phyloP scores from a whole-genome alignment of 2,797 vertebrate genomes.

The Carapus acus region DNA sequence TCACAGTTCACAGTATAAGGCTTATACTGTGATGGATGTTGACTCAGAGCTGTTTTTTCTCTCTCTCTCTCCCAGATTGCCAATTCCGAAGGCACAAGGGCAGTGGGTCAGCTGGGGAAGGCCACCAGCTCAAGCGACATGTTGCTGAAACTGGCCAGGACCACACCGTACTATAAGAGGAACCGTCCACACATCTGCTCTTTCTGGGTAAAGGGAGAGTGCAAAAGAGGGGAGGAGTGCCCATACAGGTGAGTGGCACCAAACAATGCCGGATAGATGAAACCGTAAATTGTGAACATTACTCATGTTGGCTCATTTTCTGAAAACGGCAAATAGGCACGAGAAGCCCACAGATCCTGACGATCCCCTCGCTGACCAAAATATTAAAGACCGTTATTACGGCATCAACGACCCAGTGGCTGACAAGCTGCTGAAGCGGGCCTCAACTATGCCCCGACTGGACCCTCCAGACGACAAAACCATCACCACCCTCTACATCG shows the following conservation, averaged over 20 bases:
- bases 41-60: too few species aligned
- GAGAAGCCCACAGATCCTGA: constrained; percentile 98
- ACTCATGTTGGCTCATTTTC: too few species aligned
- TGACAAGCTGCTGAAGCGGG: constrained; percentile 92
- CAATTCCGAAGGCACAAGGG: constrained; percentile 88
- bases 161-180: constrained; percentile 97
- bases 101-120: constrained; percentile 90
- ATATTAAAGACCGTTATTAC: constrained; percentile 98
- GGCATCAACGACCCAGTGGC: constrained; percentile 98
- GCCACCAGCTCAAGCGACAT: constrained; percentile 93
- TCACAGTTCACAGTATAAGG: too few species aligned
- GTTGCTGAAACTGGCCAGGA: constrained; percentile 94
- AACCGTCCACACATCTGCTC: constrained; percentile 98
- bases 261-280: too few species aligned
- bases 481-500: constrained; percentile 94
- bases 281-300: too few species aligned
- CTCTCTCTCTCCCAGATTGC: constrained; percentile 75
- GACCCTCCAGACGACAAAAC: constrained; percentile 96
- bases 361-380: constrained; percentile 96
- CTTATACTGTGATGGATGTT: too few species aligned
- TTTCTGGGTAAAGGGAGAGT: constrained; percentile 99
- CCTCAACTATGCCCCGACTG: constrained; percentile 94
- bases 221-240: constrained; percentile 97
- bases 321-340: constrained; percentile 68
- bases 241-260: constrained; percentile 83